Conservation (phyloP, 2,888 invertebrate genomes). For the Sesia apiformis region DNA sequence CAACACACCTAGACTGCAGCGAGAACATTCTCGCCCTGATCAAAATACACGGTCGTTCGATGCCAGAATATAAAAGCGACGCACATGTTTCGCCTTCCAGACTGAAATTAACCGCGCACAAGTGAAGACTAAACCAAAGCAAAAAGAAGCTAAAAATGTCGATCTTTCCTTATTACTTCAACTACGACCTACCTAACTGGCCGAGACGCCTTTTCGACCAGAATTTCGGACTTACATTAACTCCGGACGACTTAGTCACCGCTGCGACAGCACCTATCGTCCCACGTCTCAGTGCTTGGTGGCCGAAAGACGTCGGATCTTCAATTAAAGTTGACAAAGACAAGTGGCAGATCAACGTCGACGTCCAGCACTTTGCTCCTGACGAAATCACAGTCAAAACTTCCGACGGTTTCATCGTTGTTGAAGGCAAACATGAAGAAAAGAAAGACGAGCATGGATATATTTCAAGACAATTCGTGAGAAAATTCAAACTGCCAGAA, state of each 20-base stretch:
- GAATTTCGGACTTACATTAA: conserved; percentile 53
- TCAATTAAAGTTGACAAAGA: conserved; percentile 69
- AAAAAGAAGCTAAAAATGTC: conserved; percentile 28
- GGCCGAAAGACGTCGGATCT: conserved; percentile 55
- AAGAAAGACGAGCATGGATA: conserved; percentile 83
- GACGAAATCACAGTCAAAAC: conserved; percentile 85
- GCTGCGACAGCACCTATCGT: conserved; percentile 36
- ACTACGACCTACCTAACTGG: conserved; percentile 46
- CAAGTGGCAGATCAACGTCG: conserved; percentile 79
- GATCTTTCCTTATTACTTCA: conserved; percentile 43
- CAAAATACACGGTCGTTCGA: background rate
- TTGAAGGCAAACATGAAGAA: conserved; percentile 87
- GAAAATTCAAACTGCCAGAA: conserved; percentile 82
- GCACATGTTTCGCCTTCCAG: conserved; percentile 10
- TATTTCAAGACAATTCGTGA: conserved; percentile 82
- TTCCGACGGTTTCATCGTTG: conserved; percentile 77
- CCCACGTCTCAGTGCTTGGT: conserved; percentile 41
- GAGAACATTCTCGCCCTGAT: background rate
- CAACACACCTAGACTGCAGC: conserved; percentile 4
- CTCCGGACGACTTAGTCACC: conserved; percentile 47
- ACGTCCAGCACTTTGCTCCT: conserved; percentile 85
- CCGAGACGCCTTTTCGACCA: conserved; percentile 56
- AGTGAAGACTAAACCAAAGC: conserved; percentile 1
- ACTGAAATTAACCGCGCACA: conserved; percentile 16
- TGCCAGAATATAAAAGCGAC: conserved; percentile 22